Evolutionary conservation across 2,797 vertebrate species (phyloP), one percentile per base, ranked within the genome.

Genomic region (Halcyon leucocephala): DNA sequence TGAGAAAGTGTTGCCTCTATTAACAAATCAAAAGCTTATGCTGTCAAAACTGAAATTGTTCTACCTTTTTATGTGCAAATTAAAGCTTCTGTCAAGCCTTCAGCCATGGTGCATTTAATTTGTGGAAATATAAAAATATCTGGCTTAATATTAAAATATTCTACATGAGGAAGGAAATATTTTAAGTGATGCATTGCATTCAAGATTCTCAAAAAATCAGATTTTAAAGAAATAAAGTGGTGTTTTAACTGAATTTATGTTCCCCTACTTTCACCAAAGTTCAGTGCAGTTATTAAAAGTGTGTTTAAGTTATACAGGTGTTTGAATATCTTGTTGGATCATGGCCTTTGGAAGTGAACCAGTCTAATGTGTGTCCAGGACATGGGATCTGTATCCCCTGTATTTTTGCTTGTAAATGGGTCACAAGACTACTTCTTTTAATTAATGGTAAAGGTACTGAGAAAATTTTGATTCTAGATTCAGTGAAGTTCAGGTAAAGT

Each of bases 61-160:
- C 91, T 93, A 94, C 95, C 97, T 97, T 97, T 97, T 98, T 97
- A 98, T 97, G 95, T 96, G 96, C 91, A 97, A 97, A 97, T 96
- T 95, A 97, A 97, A 96, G 94, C 82, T 89, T 96, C 96, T 97
- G 97, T 98, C 97, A 97, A 97, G 95, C 70, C 88, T 96, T 97
- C 97, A 97, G 96, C 97, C 95, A 94, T 74, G 92, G 89, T 97
- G 91, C 96, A 95, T 98, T 97, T 97, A 95, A 97, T 94, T 96
- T 95, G 95, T 94, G 60, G 90, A 84, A 97, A 95, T 82, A 97
- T 80, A 95, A 94, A 94, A 96, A 95, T 95, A 95, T 79, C 87
- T 95, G 85, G 28, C 77, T 93, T 93, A 93, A 82, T 88, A 95
- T 90, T 97, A 93, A 96, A 94, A 96, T 95, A 90, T 91, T 94